Conservation (phyloP, 2,888 invertebrate species). For the Caenorhabditis macrosperma region DNA sequence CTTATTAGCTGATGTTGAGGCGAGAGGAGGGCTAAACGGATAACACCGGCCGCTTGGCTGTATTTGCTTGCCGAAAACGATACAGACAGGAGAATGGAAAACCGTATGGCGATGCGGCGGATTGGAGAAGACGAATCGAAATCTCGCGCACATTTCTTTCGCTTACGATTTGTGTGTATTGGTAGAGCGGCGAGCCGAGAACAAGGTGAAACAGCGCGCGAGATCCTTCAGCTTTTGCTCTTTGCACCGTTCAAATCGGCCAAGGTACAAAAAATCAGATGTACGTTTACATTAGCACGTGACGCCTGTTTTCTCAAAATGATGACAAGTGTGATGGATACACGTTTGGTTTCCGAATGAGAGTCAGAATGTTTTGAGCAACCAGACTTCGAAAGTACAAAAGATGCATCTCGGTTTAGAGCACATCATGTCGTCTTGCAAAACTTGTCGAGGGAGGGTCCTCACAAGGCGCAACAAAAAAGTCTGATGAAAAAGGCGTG, state of each 20-base stretch:
- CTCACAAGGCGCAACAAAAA: too few relatives aligned
- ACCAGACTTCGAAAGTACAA: too few relatives aligned
- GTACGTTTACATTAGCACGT: slow-evolving; percentile 12
- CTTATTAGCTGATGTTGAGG: slow-evolving; percentile 48
- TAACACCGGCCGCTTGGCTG: slow-evolving; percentile 40
- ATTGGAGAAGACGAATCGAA: slow-evolving; percentile 21
- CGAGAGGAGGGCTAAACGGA: slow-evolving; percentile 37
- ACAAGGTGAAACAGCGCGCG: slow-evolving; percentile 41
- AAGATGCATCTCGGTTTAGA: too few relatives aligned
- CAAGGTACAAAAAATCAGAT: slow-evolving; percentile 48
- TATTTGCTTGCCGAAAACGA: slow-evolving; percentile 57
- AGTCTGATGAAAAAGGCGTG: too few relatives aligned
- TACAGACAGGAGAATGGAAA: slow-evolving; percentile 27
- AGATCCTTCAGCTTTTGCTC: slow-evolving; percentile 49
- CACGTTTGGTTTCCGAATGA: too few relatives aligned
- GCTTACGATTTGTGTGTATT: slow-evolving; percentile 28
- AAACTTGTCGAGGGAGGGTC: too few relatives aligned
- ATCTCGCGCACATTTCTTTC: slow-evolving; percentile 39
- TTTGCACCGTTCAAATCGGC: slow-evolving; percentile 48
- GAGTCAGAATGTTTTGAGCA: too few relatives aligned
- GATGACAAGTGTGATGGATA: slow-evolving; percentile 4
- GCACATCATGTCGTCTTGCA: too few relatives aligned
- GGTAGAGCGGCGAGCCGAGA: slow-evolving; percentile 40
- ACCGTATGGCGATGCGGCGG: background rate
- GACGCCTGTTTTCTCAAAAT: background rate